Base-by-base conservation (phyloP, 2,113 vertebrate genomes). In the Capreolus pygargus region DNA sequence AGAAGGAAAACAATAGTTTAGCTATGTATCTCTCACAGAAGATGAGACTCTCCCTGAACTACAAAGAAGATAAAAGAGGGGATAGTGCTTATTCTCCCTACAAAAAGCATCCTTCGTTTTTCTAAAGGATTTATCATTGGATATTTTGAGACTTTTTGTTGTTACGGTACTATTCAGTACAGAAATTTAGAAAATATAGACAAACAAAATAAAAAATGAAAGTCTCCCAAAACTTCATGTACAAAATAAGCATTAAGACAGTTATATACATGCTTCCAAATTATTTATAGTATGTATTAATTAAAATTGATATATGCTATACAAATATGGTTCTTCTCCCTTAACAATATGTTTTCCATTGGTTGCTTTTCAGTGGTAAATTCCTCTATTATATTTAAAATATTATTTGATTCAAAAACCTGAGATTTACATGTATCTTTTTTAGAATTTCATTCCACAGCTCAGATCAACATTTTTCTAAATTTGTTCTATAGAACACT, bases 161-260 rank as follows among this genome's bases (percentile, higher is more conserved):
- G 33, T 76, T 82, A 7, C 14, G 30, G 4, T 95, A 57, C 15
- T 84, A 25, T 54, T 91, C 39, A 86, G 88, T 61, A 55, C 0
- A 91, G 16, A 94, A 96, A 67, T 76, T 86, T 78, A 93, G 27
- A 93, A 88, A 97, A 78, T 79, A 89, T 6, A 86, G 4, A 90
- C 30, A 70, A 47, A 27, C 47, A 94, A 95, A 76, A 36, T 28
- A 47, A 95, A 93, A 91, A 70, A 27, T 17, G 1, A 92, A 95
- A 50, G 27, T 83, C 23, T 74, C 16, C 47, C 45, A 19, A 92
- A 96, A 64, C 50, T 95, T 96, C 17, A 97, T 25, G 39, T 2
- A 74, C 16, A 96, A 87, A 91, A 33, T 82, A 91, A 91, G 36
- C 43, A 97, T 74, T 95, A 84, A 92, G 9, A 92, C 67, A 81